These are phyloP conservation scores for Syrista parreyssii DNA, from an alignment of 2,888 invertebrate species.

Conservation along the genomic window DNA sequence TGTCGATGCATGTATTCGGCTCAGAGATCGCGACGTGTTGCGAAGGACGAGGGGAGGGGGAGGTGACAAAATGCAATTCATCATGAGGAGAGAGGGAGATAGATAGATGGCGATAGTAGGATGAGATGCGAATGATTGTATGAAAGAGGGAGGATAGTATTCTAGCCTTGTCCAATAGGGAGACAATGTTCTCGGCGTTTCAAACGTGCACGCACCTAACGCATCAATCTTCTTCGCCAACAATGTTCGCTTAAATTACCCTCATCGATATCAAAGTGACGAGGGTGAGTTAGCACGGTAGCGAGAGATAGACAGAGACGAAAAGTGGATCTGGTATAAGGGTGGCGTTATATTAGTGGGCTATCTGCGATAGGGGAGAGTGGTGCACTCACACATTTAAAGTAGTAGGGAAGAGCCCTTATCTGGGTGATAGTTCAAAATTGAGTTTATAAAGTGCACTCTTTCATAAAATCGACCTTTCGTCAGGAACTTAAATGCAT, in stretches of 20 bases:
- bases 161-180: conserved; percentile 13
- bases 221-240: conserved; percentile 63
- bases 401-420: conserved; percentile 36
- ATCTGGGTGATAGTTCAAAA: conserved; percentile 48
- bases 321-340: not conserved
- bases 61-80: conserved; percentile 58
- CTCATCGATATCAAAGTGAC: conserved; percentile 62
- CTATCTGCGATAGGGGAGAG: not conserved
- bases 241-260: conserved; percentile 63
- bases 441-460: conserved; percentile 50
- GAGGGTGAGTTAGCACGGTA: conserved; percentile 34
- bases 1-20: not conserved
- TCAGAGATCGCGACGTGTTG: not conserved
- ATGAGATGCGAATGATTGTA: conserved; percentile 17
- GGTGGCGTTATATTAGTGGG: not conserved
- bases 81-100: conserved; percentile 35
- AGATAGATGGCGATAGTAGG: not conserved
- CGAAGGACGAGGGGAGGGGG: conserved; percentile 5
- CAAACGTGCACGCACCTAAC: conserved; percentile 50
- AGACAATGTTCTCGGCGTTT: conserved; percentile 7
- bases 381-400: not conserved
- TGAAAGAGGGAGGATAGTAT: conserved; percentile 14
- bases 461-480: conserved; percentile 34
- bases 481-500: conserved; percentile 9
- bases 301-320: conserved; percentile 19